Evolutionary conservation across 2,888 invertebrate species (phyloP), one percentile per base, ranked within the genome.

Genomic region (Sycophila texana): DNA sequence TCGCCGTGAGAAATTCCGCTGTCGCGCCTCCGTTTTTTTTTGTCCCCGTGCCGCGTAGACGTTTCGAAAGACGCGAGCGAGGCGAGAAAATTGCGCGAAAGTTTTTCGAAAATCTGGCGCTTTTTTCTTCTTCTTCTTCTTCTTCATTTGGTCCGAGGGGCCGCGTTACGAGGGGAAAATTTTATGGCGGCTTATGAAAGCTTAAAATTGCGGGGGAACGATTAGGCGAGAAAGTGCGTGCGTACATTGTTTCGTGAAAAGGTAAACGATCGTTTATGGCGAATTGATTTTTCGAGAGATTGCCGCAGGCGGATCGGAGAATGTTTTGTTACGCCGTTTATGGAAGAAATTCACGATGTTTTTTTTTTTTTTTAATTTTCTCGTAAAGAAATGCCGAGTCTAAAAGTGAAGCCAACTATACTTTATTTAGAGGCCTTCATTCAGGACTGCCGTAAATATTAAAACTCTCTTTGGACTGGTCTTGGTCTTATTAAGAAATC

Each of bases 61-160:
- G 47, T 47, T 57, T 66, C n/a, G 53, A 55, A 65, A 73, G 61
- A 26, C n/a, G 26, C 26, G 26, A 26, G 26, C 26, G n/a, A 16
- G 16, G 39, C 26, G 61, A 20, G 70, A 70, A 76, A 76, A 76
- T 55, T 7, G 61, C 57, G 76, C 57, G 76, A 76, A 76, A 76
- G 76, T 63, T 68, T 68, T 39, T 63, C 39, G 39, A 39, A 39
- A 39, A 39, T 39, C 39, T 7, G 10, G 10, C 10, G 39, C 39
- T 39, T 39, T 39, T 39, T 39, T 39, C 7, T 7, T 10, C 1
- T 5, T 10, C n/a, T 10, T 10, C 10, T 39, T 39, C 39, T 10
- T 10, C 39, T 39, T 39, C 39, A 39, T 26, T 26, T 26, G 26
- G 60, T 39, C 4, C 10, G 63, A 47, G 51, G 63, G 20, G 51